A percentile compares a stretch with the other conserved stretches of the same genome.
These are phyloP conservation scores for Mycalesis mineus DNA, from an alignment of 2,888 invertebrate species.

Conservation along the genomic window DNA sequence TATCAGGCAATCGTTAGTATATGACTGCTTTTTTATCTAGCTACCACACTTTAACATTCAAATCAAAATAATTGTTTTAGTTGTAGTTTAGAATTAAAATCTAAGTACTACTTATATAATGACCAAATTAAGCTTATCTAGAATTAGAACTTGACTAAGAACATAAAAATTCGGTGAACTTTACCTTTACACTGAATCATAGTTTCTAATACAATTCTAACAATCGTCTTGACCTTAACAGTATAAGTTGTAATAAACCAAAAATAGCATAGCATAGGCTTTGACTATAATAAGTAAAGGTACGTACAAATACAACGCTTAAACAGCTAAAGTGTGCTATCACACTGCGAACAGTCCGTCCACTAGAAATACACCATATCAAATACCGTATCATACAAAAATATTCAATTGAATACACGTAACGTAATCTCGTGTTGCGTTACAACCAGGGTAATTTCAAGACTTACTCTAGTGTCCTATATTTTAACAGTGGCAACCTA, in stretches of 20 bases:
- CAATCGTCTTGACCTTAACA: neutral
- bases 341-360: neutral
- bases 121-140: too few species aligned
- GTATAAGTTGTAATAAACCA: neutral
- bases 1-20: too few species aligned
- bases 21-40: too few species aligned
- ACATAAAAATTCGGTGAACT: too few species aligned
- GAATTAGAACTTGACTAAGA: too few species aligned
- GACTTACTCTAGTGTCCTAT: conserved; percentile 61
- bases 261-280: neutral
- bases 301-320: neutral
- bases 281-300: neutral
- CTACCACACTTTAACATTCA: too few species aligned
- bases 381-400: conserved; percentile 13
- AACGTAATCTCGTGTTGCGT: neutral
- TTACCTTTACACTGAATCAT: too few species aligned
- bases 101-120: too few species aligned
- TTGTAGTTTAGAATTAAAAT: too few species aligned
- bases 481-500: conserved; percentile 72
- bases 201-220: neutral
- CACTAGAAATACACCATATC: neutral
- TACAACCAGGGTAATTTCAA: neutral
- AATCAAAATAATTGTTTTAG: too few species aligned
- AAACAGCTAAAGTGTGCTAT: neutral
- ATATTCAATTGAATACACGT: conserved; percentile 9